A percentile compares a stretch with the other conserved stretches of the same genome.
These are phyloP conservation scores for Philereme vetulata DNA, from an alignment of 2,888 invertebrate species.

Conservation along the genomic window DNA sequence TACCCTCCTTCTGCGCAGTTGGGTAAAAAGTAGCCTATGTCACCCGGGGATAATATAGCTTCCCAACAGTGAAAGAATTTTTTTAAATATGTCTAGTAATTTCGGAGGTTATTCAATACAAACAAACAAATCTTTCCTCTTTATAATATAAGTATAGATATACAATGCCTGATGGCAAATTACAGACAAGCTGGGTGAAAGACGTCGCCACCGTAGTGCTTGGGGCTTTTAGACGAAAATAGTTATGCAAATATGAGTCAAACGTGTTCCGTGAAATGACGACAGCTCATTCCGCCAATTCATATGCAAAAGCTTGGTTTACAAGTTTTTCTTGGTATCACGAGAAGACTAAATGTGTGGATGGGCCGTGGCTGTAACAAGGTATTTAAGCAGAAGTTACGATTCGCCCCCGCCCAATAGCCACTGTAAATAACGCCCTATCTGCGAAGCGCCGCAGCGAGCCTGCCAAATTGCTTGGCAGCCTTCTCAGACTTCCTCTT, in stretches of 20 bases:
- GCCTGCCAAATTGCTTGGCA: slow-evolving; percentile 81
- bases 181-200: no score
- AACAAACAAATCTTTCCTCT: no score
- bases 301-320: slow-evolving; percentile 44
- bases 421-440: slow-evolving; percentile 75
- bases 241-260: slow-evolving; percentile 17
- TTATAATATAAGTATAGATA: no score
- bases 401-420: slow-evolving; percentile 65
- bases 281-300: slow-evolving; percentile 26
- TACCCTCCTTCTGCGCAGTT: no score
- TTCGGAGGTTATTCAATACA: no score
- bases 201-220: no score
- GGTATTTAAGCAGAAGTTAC: slow-evolving; percentile 78
- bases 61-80: no score
- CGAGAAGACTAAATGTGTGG: slow-evolving; percentile 50
- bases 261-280: slow-evolving; percentile 33
- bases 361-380: slow-evolving; percentile 58
- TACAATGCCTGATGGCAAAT: no score
- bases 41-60: no score
- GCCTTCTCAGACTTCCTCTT: slow-evolving; percentile 75
- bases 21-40: no score
- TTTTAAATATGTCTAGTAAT: no score
- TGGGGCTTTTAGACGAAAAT: slow-evolving; percentile 7
- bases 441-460: slow-evolving; percentile 66
- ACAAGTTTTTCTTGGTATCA: slow-evolving; percentile 49